Evolutionary conservation across 2,113 vertebrate genomes (phyloP), one percentile per base, ranked within the genome.

Genomic region (Zeus faber): DNA sequence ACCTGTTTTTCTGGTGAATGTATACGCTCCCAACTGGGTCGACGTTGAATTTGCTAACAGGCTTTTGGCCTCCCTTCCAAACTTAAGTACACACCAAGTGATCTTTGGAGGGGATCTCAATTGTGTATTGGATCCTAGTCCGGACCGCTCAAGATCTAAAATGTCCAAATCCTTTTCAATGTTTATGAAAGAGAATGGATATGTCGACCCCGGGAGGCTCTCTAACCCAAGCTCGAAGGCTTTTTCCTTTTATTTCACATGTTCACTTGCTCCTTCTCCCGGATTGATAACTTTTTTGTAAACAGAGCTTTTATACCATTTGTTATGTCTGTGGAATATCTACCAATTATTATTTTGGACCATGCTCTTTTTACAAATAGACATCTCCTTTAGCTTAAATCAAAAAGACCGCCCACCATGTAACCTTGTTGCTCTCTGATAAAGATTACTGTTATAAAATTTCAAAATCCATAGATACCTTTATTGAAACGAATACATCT

Each of bases 261-360:
- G n/a, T n/a, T n/a, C n/a, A n/a, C n/a, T n/a, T n/a, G n/a, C n/a
- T n/a, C n/a, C n/a, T n/a, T n/a, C n/a, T n/a, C n/a, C 4, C n/a
- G 43, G 4, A 48, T 41, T 23, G 20, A 47, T 23, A 3, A 17
- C n/a, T 57, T n/a, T n/a, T n/a, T n/a, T n/a, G n/a, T n/a, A n/a
- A n/a, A n/a, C n/a, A n/a, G n/a, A n/a, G n/a, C n/a, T 57, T 39
- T 51, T 22, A 43, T 21, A 8, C 7, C 7, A 6, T n/a, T 2
- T 9, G 3, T 51, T 5, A 5, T 17, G 7, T 17, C 20, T 16
- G 17, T 13, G 2, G 57, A 51, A 10, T 49, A 60, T 18, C 22
- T 26, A 14, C 7, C 8, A 14, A 49, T 59, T 27, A 16, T 59
- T 7, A 59, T 59, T 11, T 43, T 24, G 13, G 35, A 58, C 26